Percentiles rank a stretch among this genome's conserved stretches.
Evolutionary conservation across 2,113 vertebrate species (phyloP).

Genomic region (Callionymus lyra): DNA sequence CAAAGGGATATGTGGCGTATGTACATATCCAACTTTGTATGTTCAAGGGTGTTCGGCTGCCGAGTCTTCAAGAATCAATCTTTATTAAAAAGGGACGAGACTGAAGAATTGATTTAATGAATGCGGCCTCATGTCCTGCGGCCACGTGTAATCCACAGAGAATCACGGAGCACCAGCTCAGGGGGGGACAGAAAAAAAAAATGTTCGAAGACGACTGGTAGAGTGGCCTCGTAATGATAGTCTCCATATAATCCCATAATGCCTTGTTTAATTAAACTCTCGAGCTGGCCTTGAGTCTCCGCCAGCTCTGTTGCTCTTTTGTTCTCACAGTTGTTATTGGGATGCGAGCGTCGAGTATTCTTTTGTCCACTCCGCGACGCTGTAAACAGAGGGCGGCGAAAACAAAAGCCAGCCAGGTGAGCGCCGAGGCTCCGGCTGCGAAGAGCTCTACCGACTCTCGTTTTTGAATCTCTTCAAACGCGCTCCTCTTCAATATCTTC

Average conservation of each 20-base stretch:
- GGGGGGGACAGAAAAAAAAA: conserved; percentile 73
- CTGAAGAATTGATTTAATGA: conserved; percentile 78
- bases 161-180: conserved; percentile 68
- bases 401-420: conserved; percentile 43
- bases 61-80: conserved; percentile 64
- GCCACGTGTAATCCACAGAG: conserved; percentile 73
- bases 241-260: conserved; percentile 79
- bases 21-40: conserved; percentile 72
- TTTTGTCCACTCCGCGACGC: conserved; percentile 52
- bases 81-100: conserved; percentile 70
- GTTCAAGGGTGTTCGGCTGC: conserved; percentile 63
- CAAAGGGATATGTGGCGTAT: conserved; percentile 64
- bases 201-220: conserved; percentile 64
- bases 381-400: conserved; percentile 19
- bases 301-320: conserved; percentile 66
- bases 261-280: conserved; percentile 84
- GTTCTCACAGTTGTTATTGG: conserved; percentile 64
- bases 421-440: conserved; percentile 6
- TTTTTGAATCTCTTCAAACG: conserved; percentile 42
- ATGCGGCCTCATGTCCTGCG: conserved; percentile 72
- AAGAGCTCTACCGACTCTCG: conserved; percentile 5
- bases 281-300: conserved; percentile 65
- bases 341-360: conserved; percentile 47
- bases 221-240: conserved; percentile 79
- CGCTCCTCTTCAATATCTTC: conserved; percentile 45